Evolutionary conservation across 92 coral and sea anemone genomes (phyloP).

Genomic region (Nematostella vectensis): DNA sequence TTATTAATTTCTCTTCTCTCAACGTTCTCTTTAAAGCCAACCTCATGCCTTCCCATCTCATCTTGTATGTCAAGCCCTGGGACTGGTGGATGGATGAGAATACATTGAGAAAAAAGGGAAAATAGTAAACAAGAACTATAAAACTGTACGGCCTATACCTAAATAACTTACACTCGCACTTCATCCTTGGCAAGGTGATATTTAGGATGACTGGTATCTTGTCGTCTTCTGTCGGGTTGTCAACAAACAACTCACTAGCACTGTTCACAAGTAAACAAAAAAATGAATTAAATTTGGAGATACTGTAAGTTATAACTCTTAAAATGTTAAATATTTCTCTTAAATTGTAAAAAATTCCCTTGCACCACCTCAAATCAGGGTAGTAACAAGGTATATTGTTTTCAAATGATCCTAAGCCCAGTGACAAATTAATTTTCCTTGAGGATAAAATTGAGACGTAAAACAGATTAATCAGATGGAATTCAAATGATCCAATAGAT

Average conservation of each 20-base stretch:
- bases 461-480: too few relatives aligned
- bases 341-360: too few relatives aligned
- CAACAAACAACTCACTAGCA: constrained; percentile 96
- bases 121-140: neutral
- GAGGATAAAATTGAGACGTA: too few relatives aligned
- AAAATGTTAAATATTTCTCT: too few relatives aligned
- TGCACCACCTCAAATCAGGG: too few relatives aligned
- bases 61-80: constrained; percentile 94
- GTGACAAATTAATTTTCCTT: too few relatives aligned
- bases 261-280: constrained; percentile 19
- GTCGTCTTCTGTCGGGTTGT: constrained; percentile 63
- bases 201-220: constrained; percentile 64
- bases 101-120: too few relatives aligned
- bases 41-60: constrained; percentile 99
- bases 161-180: constrained; percentile 93
- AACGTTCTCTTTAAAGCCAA: constrained; percentile 88
- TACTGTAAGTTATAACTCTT: neutral
- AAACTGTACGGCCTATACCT: too few relatives aligned
- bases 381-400: too few relatives aligned
- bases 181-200: constrained; percentile 85
- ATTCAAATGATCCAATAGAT: too few relatives aligned
- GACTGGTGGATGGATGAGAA: constrained; percentile 26
- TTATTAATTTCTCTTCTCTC: constrained; percentile 64
- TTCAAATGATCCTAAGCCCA: too few relatives aligned
- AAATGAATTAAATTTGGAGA: too few relatives aligned